Percentiles rank a stretch among this genome's conserved stretches.
These are phyloP conservation scores for Strigamia crassipes DNA, from an alignment of 2,888 invertebrate species.

Conservation along the genomic window DNA sequence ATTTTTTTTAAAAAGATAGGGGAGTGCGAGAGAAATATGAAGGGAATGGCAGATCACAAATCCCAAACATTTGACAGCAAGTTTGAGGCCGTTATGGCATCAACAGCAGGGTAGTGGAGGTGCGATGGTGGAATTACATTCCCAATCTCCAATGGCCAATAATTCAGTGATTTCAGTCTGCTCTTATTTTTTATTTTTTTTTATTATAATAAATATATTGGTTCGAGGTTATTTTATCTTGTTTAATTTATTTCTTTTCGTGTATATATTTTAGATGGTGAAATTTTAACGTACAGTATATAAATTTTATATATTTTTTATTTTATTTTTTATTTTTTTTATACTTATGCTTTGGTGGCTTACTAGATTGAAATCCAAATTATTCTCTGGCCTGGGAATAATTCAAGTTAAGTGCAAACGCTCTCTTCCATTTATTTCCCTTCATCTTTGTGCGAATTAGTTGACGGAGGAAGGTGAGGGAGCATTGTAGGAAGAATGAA, in stretches of 20 bases:
- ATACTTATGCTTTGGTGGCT: constrained; percentile 6
- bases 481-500: constrained; percentile 20
- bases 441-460: constrained; percentile 40
- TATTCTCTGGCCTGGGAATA: constrained; percentile 31
- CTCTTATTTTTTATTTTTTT: background rate
- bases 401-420: constrained; percentile 35
- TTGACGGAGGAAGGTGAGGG: constrained; percentile 31
- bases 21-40: background rate
- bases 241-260: background rate
- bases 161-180: constrained; percentile 14
- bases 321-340: too few species aligned
- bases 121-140: constrained; percentile 15
- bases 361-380: constrained; percentile 38
- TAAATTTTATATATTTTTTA: background rate
- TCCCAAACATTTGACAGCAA: constrained; percentile 20
- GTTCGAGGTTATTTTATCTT: too few species aligned
- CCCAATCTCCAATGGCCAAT: constrained; percentile 20
- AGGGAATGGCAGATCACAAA: constrained; percentile 30
- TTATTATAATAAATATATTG: background rate
- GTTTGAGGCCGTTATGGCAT: constrained; percentile 3
- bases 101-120: constrained; percentile 3
- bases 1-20: background rate
- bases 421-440: constrained; percentile 33
- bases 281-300: background rate
- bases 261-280: background rate